These are phyloP conservation scores for Chloropsis cyanopogon DNA, from an alignment of 2,113 vertebrate species.

Conservation along the genomic window DNA sequence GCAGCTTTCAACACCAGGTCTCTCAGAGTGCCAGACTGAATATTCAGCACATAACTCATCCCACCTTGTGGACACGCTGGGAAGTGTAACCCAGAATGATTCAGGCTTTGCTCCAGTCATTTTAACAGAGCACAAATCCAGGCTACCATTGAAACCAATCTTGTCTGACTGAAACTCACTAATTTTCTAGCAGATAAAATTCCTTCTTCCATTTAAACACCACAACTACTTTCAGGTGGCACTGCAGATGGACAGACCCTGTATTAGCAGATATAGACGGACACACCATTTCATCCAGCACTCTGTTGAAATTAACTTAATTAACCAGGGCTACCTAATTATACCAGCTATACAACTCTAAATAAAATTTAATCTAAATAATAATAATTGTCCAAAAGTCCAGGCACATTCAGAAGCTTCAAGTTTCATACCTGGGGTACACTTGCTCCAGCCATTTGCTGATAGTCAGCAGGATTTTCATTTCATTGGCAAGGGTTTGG, in stretches of 20 bases:
- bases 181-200: not conserved
- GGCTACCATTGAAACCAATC: not conserved
- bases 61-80: not conserved
- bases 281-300: not conserved
- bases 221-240: not conserved
- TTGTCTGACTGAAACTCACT: not conserved
- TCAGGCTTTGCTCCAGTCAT: not conserved
- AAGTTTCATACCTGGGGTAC: constrained; percentile 79
- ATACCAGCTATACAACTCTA: not conserved
- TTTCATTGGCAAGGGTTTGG: constrained; percentile 87
- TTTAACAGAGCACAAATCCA: not conserved
- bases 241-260: not conserved
- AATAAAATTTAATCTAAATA: not conserved
- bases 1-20: not conserved
- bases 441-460: constrained; percentile 89
- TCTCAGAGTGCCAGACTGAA: not conserved
- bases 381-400: not conserved
- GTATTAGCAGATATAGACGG: fast-evolving
- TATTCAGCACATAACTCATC: not conserved
- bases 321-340: not conserved
- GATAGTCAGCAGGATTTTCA: constrained; percentile 83
- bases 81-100: not conserved
- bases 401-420: not conserved
- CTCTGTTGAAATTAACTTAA: not conserved
- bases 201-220: not conserved